Percentiles rank a stretch among this genome's conserved stretches.
Conservation (phyloP, 2,797 vertebrate species). For the Heteromormyrus szaboi region DNA sequence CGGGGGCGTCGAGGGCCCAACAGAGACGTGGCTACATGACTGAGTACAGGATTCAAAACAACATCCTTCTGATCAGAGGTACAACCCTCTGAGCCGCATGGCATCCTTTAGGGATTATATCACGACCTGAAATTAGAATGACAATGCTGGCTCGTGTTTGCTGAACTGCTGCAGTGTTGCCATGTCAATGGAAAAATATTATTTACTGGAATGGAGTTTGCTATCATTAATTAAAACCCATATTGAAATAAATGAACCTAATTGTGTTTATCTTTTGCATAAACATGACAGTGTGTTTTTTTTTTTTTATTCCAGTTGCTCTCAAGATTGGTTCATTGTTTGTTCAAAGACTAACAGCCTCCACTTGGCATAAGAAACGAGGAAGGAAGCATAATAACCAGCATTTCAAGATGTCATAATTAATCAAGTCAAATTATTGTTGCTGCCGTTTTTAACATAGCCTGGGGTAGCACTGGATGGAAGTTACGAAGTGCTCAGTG, state of each 20-base stretch:
- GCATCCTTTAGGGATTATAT: neutral
- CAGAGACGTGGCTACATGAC: neutral
- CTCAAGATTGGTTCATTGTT: neutral
- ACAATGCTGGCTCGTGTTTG: neutral
- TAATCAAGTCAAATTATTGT: neutral
- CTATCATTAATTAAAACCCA: neutral
- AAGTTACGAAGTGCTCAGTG: neutral
- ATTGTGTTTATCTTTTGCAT: neutral
- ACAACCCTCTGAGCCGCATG: neutral
- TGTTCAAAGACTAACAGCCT: neutral
- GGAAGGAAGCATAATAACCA: neutral
- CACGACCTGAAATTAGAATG: neutral
- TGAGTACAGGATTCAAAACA: neutral
- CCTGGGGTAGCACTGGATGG: neutral
- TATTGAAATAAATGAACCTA: neutral
- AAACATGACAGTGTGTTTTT: neutral
- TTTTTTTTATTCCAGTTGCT: neutral
- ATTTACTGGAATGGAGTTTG: neutral
- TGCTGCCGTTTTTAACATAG: neutral
- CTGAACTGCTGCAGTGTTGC: neutral
- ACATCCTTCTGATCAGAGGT: neutral
- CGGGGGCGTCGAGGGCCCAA: neutral
- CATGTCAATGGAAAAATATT: neutral
- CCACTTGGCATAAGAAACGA: neutral
- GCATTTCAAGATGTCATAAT: neutral